These are phyloP conservation scores for Ameiurus melas DNA, from an alignment of 2,113 vertebrate genomes.

Conservation along the genomic window DNA sequence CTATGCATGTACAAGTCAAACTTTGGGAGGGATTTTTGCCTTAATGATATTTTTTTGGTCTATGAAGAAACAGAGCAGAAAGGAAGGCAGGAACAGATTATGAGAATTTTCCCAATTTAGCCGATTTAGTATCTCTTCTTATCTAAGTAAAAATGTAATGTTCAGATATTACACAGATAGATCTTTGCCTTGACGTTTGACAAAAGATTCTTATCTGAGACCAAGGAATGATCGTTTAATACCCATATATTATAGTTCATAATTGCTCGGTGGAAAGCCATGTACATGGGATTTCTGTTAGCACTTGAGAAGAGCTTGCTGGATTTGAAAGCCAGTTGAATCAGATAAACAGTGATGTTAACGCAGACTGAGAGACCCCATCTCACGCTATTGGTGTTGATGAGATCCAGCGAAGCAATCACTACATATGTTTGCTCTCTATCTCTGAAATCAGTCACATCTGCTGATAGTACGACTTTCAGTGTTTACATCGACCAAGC, in stretches of 20 bases:
- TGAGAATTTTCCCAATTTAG: background rate
- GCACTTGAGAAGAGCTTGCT: conserved; percentile 6
- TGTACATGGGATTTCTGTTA: background rate
- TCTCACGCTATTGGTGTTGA: conserved; percentile 52
- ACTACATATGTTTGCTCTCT: conserved; percentile 21
- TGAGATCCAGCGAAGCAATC: conserved; percentile 52
- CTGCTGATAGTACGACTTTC: conserved; percentile 56
- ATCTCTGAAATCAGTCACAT: conserved; percentile 57
- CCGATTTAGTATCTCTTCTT: background rate
- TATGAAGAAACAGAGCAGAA: conserved; percentile 20
- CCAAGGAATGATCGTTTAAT: background rate
- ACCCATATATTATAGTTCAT: background rate
- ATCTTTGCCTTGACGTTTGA: background rate
- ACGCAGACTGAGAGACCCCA: conserved; percentile 18
- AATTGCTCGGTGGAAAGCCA: background rate
- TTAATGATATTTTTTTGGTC: conserved; percentile 9
- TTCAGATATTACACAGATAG: background rate
- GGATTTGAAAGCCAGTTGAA: conserved; percentile 13
- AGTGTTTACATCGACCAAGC: conserved; percentile 61
- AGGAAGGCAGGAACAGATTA: conserved; percentile 3
- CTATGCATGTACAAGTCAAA: conserved; percentile 10
- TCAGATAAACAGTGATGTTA: conserved; percentile 28
- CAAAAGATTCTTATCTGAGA: background rate
- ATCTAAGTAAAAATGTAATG: background rate
- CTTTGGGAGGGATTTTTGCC: background rate